Conservation (phyloP, 2,888 invertebrate genomes). For the Drosophila kambysellisi region DNA sequence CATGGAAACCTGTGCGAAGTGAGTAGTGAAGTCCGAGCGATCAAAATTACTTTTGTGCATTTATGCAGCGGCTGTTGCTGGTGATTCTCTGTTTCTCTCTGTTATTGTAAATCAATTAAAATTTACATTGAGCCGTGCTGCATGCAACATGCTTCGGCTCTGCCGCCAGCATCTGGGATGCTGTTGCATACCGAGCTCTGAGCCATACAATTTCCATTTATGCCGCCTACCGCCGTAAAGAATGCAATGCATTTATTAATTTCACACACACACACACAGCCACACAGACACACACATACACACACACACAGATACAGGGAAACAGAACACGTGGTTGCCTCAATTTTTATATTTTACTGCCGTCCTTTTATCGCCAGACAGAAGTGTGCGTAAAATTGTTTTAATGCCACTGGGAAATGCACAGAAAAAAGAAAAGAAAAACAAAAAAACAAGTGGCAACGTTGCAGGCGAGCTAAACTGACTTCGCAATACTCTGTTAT, state of each 20-base stretch:
- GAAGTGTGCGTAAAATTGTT: conserved; percentile 54
- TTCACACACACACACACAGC: conserved; percentile 29
- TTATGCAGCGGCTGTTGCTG: conserved; percentile 8
- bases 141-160: conserved; percentile 9
- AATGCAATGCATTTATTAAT: conserved; percentile 66
- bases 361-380: conserved; percentile 40
- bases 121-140: conserved; percentile 55
- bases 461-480: neutral
- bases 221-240: conserved; percentile 48
- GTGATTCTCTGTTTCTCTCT: conserved; percentile 19
- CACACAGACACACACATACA: neutral
- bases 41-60: conserved; percentile 47
- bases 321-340: conserved; percentile 8
- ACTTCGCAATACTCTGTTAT: neutral
- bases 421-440: conserved; percentile 1
- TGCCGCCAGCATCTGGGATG: conserved; percentile 9
- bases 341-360: conserved; percentile 29
- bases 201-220: conserved; percentile 65
- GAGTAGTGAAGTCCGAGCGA: conserved; percentile 6
- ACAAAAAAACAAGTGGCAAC: neutral
- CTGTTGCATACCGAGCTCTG: conserved; percentile 19
- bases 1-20: conserved; percentile 12
- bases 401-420: conserved; percentile 48
- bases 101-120: conserved; percentile 76
- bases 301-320: neutral